phyloP scores from a whole-genome alignment of 2,113 vertebrate genomes.

The Nothoprocta perdicaria region DNA sequence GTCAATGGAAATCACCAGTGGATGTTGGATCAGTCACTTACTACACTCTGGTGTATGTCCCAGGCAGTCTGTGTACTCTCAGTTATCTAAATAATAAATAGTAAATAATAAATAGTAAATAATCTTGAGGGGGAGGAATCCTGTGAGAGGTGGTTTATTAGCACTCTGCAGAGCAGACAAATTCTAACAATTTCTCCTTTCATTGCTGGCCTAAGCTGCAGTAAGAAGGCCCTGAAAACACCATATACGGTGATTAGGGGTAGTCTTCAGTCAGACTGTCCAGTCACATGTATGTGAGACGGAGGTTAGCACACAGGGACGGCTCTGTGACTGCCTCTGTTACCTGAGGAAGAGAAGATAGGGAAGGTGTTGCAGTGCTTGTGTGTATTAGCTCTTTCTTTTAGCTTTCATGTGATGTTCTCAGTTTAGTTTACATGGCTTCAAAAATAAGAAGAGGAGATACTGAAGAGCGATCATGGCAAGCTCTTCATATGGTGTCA shows the following conservation, averaged over 20 bases:
- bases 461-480: conserved; percentile 17
- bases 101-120: background rate
- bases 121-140: background rate
- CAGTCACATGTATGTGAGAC: background rate
- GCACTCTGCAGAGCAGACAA: background rate
- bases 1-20: background rate
- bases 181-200: background rate
- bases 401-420: conserved; percentile 11
- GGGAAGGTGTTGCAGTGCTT: background rate
- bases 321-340: background rate
- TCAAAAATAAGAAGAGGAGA: conserved; percentile 1
- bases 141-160: background rate
- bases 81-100: background rate
- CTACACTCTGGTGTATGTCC: background rate
- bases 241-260: rapidly evolving
- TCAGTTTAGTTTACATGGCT: conserved; percentile 25
- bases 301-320: background rate
- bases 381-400: conserved; percentile 2
- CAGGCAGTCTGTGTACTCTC: background rate
- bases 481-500: conserved; percentile 50
- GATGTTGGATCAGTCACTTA: background rate
- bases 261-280: background rate
- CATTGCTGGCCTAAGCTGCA: background rate
- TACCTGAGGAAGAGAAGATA: background rate
- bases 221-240: background rate